Evolutionary conservation across 2,113 vertebrate genomes (phyloP).

Genomic region (Prinia subflava): DNA sequence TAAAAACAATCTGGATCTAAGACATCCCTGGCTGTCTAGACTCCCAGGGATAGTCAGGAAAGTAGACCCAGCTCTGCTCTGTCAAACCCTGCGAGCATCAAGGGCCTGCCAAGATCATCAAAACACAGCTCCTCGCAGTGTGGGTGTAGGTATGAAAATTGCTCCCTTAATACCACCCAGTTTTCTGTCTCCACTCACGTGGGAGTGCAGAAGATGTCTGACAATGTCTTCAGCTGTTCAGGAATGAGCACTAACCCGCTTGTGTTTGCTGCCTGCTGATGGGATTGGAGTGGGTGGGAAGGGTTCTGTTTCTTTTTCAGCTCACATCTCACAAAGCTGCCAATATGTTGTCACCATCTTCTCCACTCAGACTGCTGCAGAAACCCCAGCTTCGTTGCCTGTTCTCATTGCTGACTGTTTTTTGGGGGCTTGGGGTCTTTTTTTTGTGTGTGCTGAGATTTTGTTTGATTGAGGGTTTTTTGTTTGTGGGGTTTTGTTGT

Average conservation of each 20-base stretch:
- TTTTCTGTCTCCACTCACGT: background rate
- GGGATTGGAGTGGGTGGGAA: background rate
- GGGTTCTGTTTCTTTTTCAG: conserved; percentile 12
- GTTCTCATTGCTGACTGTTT: background rate
- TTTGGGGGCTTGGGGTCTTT: background rate
- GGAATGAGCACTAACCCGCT: background rate
- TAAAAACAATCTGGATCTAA: background rate
- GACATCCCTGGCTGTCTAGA: background rate
- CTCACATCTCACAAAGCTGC: background rate
- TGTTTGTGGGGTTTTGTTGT: too few species aligned
- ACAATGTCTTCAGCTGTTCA: conserved; percentile 13
- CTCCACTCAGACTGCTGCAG: background rate
- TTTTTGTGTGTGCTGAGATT: background rate
- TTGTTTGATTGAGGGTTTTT: background rate
- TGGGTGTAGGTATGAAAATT: background rate
- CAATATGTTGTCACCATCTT: background rate
- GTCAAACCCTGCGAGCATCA: background rate
- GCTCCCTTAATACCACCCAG: background rate
- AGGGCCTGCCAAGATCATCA: background rate
- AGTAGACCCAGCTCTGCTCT: background rate
- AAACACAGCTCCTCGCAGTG: background rate
- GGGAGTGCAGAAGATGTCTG: conserved; percentile 19
- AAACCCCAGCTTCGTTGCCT: background rate
- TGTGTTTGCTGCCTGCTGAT: background rate
- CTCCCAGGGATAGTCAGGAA: background rate